Conservation (phyloP, 1,140 invertebrate species). For the Lepidurus arcticus region DNA sequence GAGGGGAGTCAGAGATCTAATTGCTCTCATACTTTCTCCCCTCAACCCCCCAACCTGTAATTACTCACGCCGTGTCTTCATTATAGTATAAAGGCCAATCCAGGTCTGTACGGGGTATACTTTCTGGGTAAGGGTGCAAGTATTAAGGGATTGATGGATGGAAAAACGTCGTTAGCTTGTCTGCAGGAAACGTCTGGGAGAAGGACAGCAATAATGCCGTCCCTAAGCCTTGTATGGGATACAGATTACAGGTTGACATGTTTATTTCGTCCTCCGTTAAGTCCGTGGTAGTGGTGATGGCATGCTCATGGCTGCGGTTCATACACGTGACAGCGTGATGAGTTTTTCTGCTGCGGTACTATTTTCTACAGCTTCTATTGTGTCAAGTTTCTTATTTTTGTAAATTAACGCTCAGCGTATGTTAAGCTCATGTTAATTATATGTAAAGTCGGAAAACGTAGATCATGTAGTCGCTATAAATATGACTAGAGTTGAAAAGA, state of each 20-base stretch:
- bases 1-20: not conserved
- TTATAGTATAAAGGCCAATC: not conserved
- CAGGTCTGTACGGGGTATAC: not conserved
- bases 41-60: not conserved
- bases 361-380: too few species aligned
- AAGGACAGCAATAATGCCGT: too few species aligned
- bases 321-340: not conserved
- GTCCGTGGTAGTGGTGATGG: not conserved
- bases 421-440: too few species aligned
- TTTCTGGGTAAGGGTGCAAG: not conserved
- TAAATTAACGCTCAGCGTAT: too few species aligned
- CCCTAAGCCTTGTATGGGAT: not conserved
- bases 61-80: slow-evolving; percentile 18
- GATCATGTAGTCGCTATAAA: too few species aligned
- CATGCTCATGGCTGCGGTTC: not conserved
- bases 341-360: not conserved
- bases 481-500: too few species aligned
- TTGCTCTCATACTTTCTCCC: not conserved
- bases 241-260: slow-evolving; percentile 19
- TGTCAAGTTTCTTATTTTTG: too few species aligned
- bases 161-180: not conserved
- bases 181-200: not conserved
- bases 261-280: slow-evolving; percentile 4
- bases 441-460: too few species aligned
- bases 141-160: slow-evolving; percentile 11